A percentile compares a stretch with the other conserved stretches of the same genome.
Evolutionary conservation across 2,113 vertebrate species (phyloP).

Genomic region (Lucifuga dentata): DNA sequence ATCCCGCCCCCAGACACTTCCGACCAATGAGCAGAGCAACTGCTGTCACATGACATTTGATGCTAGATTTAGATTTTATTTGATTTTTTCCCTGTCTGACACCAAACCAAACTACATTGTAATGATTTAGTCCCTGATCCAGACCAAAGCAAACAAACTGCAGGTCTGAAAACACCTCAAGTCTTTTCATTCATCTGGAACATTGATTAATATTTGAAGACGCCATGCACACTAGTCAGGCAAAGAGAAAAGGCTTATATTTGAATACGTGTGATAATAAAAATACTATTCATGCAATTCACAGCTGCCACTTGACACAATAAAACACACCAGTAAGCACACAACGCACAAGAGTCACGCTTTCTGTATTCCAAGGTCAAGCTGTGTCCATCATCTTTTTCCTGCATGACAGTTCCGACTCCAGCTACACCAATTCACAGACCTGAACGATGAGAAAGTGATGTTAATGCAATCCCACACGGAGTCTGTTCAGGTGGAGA

Average conservation of each 20-base stretch:
- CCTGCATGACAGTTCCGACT: slow-evolving; percentile 17
- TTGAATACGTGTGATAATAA: too few relatives aligned
- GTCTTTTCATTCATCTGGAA: not conserved
- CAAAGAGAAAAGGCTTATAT: not conserved
- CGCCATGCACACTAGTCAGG: not conserved
- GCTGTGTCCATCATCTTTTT: slow-evolving; percentile 1
- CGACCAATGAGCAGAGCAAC: too few relatives aligned
- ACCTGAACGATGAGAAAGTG: slow-evolving; percentile 52
- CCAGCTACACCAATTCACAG: slow-evolving; percentile 33
- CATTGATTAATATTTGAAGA: slow-evolving; percentile 5
- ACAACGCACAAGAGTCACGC: not conserved
- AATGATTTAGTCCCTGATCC: too few relatives aligned
- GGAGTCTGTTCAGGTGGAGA: slow-evolving; percentile 26
- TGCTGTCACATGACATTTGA: too few relatives aligned
- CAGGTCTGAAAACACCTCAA: too few relatives aligned
- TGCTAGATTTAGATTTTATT: too few relatives aligned
- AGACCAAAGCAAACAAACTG: too few relatives aligned
- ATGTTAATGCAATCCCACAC: slow-evolving; percentile 59
- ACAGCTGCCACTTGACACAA: too few relatives aligned
- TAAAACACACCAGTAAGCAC: not conserved
- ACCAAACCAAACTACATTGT: too few relatives aligned
- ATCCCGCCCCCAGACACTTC: too few relatives aligned
- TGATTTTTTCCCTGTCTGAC: too few relatives aligned
- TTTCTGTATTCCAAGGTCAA: not conserved
- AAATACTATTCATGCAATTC: too few relatives aligned